These are phyloP conservation scores for Pissodes strobi DNA, from an alignment of 1,140 invertebrate species.

Conservation along the genomic window DNA sequence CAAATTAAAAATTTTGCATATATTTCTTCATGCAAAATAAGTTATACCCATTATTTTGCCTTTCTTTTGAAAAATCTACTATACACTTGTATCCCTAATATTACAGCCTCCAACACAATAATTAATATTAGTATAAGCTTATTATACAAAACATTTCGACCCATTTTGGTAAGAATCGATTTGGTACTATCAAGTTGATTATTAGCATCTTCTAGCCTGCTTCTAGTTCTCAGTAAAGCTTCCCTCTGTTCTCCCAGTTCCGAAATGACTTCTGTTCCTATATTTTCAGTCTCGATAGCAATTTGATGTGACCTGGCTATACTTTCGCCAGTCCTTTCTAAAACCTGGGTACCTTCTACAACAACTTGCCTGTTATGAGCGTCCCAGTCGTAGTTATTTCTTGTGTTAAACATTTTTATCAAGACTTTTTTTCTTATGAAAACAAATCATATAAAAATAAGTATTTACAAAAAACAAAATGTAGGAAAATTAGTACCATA, in stretches of 20 bases:
- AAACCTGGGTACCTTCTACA: slow-evolving; percentile 61
- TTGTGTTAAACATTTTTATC: slow-evolving; percentile 33
- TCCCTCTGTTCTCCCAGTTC: slow-evolving; percentile 59
- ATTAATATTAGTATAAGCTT: slow-evolving; percentile 36
- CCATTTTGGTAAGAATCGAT: slow-evolving; percentile 54
- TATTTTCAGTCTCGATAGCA: slow-evolving; percentile 77
- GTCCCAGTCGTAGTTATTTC: slow-evolving; percentile 56
- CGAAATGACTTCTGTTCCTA: slow-evolving; percentile 73
- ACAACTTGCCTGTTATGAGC: slow-evolving; percentile 60
- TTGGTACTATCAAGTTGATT: slow-evolving; percentile 55
- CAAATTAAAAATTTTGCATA: too few species aligned
- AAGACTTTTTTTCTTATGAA: not conserved
- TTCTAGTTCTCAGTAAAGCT: slow-evolving; percentile 56
- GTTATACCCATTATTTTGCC: too few species aligned
- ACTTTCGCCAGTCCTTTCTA: slow-evolving; percentile 69
- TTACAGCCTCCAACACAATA: slow-evolving; percentile 6
- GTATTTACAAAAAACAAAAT: too few species aligned
- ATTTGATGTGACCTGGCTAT: slow-evolving; percentile 72
- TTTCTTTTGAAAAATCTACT: slow-evolving; percentile 34
- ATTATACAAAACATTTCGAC: slow-evolving; percentile 59
- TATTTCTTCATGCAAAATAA: too few species aligned
- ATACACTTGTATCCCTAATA: not conserved
- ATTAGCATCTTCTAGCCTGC: slow-evolving; percentile 57
- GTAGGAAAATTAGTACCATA: too few species aligned
- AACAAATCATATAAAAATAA: too few species aligned